These are phyloP conservation scores for Blastobasis lacticolella DNA, from an alignment of 2,888 invertebrate genomes.

Conservation along the genomic window DNA sequence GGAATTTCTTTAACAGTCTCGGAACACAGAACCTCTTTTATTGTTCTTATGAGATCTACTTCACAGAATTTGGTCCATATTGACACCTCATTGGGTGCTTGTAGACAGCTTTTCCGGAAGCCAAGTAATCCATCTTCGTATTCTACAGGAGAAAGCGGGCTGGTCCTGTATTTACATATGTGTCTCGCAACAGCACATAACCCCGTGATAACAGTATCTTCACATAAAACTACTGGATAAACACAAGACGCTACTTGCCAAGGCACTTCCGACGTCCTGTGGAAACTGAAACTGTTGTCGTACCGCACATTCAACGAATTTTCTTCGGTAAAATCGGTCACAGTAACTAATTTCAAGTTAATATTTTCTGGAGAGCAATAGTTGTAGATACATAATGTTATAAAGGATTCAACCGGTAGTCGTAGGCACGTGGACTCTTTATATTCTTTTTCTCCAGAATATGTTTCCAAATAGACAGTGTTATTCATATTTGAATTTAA, in stretches of 20 bases:
- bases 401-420: constrained; percentile 75
- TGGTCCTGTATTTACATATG: constrained; percentile 37
- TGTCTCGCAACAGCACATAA: constrained; percentile 80
- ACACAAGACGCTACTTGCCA: constrained; percentile 67
- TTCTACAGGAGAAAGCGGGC: constrained; percentile 26
- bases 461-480: constrained; percentile 40
- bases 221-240: constrained; percentile 77
- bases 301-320: not conserved
- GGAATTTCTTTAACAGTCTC: constrained; percentile 67
- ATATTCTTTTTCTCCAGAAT: constrained; percentile 26
- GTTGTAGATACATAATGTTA: constrained; percentile 76
- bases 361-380: constrained; percentile 66
- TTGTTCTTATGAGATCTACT: constrained; percentile 80
- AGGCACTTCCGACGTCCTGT: constrained; percentile 47
- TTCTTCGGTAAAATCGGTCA: constrained; percentile 19
- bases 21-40: constrained; percentile 53
- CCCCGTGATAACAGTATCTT: constrained; percentile 81
- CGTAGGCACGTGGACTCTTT: constrained; percentile 23
- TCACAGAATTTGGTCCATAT: constrained; percentile 96
- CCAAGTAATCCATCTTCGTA: constrained; percentile 78
- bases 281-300: constrained; percentile 36
- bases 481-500: constrained; percentile 25
- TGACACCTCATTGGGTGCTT: constrained; percentile 88
- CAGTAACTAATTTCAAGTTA: constrained; percentile 53
- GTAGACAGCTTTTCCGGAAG: constrained; percentile 85